These are phyloP conservation scores for Epicampocera succincta DNA, from an alignment of 2,888 invertebrate genomes.

Conservation along the genomic window DNA sequence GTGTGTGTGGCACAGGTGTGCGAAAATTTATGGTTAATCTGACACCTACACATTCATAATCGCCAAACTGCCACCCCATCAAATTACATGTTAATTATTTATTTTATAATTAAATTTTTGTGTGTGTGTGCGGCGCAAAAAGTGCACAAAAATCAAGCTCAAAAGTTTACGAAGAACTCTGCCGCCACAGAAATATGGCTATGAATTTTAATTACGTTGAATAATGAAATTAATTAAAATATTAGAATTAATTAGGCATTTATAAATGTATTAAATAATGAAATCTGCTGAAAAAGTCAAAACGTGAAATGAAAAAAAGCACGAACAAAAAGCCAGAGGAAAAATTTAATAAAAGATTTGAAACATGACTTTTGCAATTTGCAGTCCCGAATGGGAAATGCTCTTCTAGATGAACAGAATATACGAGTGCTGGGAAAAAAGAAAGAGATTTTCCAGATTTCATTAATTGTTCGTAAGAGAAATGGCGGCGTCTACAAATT, in stretches of 20 bases:
- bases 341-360: neutral
- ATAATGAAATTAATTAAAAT: conserved; percentile 66
- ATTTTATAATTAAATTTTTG: conserved; percentile 64
- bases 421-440: neutral
- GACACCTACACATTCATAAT: neutral
- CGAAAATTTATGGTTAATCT: conserved; percentile 1
- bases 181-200: conserved; percentile 51
- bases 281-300: conserved; percentile 17
- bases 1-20: neutral
- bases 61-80: neutral
- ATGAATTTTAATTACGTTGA: conserved; percentile 64
- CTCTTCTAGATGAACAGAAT: neutral
- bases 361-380: conserved; percentile 9
- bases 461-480: no score
- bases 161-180: conserved; percentile 19
- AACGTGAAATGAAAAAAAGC: conserved; percentile 5
- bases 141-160: conserved; percentile 40
- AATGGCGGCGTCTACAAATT: no score
- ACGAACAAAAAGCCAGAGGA: no score
- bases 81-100: conserved; percentile 58
- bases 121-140: conserved; percentile 18
- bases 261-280: conserved; percentile 43
- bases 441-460: neutral
- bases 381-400: conserved; percentile 8
- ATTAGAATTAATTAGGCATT: conserved; percentile 64